Conservation (phyloP, 2,113 vertebrate genomes). For the Campylomormyrus numenius region DNA sequence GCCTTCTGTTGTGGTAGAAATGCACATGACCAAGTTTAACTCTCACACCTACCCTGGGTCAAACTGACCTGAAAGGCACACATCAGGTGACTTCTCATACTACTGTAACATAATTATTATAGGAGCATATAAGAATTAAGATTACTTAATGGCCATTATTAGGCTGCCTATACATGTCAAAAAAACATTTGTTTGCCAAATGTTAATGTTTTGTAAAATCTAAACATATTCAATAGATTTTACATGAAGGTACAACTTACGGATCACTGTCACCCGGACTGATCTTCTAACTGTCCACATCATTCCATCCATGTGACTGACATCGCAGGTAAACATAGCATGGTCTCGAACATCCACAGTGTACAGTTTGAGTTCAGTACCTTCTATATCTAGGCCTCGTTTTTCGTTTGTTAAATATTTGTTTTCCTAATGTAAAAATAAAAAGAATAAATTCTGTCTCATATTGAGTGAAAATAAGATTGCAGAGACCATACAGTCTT, state of each 20-base stretch:
- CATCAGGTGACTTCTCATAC: too few relatives aligned
- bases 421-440: background rate
- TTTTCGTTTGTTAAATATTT: background rate
- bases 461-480: background rate
- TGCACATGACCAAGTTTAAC: background rate
- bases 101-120: too few relatives aligned
- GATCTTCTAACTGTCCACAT: constrained; percentile 64
- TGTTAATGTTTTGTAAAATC: background rate
- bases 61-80: too few relatives aligned
- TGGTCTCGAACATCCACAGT: constrained; percentile 40
- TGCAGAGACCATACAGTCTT: background rate
- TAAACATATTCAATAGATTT: background rate
- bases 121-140: background rate
- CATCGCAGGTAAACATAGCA: constrained; percentile 68
- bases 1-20: constrained; percentile 21
- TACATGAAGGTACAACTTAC: constrained; percentile 36
- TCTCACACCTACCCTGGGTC: too few relatives aligned
- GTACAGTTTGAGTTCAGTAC: constrained; percentile 43
- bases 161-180: background rate
- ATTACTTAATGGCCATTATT: background rate
- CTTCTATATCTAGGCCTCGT: background rate
- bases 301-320: constrained; percentile 37
- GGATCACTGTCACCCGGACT: constrained; percentile 39
- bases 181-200: background rate
- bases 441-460: background rate